A percentile compares a stretch with the other conserved stretches of the same genome.
Conservation (phyloP, 2,797 vertebrate species). For the Vultur gryphus region DNA sequence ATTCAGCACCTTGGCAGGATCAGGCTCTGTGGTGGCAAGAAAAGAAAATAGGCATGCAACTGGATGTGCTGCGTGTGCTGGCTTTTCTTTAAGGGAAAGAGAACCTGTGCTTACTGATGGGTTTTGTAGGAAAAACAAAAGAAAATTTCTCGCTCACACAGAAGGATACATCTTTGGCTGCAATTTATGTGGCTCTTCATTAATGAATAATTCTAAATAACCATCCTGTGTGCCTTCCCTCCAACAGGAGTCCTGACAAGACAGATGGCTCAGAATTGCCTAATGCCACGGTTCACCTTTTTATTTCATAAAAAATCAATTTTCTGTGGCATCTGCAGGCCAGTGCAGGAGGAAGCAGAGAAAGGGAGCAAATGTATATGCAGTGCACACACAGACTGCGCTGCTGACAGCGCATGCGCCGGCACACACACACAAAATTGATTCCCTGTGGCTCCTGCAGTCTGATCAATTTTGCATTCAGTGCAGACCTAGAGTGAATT, state of each 20-base stretch:
- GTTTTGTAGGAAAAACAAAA: neutral
- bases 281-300: neutral
- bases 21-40: neutral
- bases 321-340: neutral
- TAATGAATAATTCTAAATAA: neutral
- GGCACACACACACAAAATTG: neutral
- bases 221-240: neutral
- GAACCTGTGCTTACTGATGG: neutral
- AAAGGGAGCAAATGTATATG: neutral
- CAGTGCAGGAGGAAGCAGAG: neutral
- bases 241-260: neutral
- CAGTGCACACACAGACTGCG: neutral
- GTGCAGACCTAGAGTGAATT: neutral
- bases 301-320: neutral
- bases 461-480: constrained; percentile 35
- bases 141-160: accelerated
- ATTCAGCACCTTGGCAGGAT: neutral
- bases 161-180: neutral
- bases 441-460: constrained; percentile 45
- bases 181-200: neutral
- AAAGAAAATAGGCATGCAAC: accelerated
- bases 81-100: neutral
- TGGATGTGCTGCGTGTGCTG: neutral
- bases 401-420: neutral
- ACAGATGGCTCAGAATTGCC: neutral